Conservation (phyloP, 2,113 vertebrate genomes). For the Mungos mungo region DNA sequence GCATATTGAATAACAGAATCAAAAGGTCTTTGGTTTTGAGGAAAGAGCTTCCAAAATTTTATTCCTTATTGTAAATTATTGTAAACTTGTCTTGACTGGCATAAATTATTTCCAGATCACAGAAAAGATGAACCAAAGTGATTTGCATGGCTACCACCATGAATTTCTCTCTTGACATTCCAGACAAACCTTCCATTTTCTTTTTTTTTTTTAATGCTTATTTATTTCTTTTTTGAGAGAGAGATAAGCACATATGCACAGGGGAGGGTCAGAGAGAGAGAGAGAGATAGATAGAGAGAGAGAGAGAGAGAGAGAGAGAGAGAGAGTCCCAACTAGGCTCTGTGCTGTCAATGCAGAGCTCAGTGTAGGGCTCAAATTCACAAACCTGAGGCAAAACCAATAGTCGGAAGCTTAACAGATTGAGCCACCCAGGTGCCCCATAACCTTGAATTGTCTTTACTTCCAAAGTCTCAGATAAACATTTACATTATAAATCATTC, state of each 20-base stretch:
- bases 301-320: too few relatives aligned
- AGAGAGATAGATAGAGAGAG: too few relatives aligned
- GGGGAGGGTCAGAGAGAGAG: too few relatives aligned
- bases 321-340: too few relatives aligned
- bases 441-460: not conserved
- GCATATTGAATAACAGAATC: not conserved
- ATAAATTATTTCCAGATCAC: not conserved
- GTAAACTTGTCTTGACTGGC: not conserved
- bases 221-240: too few relatives aligned
- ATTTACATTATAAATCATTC: not conserved
- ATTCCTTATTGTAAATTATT: not conserved
- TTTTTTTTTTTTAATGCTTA: not conserved
- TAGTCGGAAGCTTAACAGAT: too few relatives aligned
- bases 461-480: not conserved
- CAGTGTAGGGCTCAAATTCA: too few relatives aligned
- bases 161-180: not conserved
- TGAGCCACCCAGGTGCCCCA: too few relatives aligned
- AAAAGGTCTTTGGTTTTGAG: not conserved
- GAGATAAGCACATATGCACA: too few relatives aligned
- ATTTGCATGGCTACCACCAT: not conserved
- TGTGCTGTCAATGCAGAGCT: too few relatives aligned
- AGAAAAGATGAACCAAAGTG: not conserved
- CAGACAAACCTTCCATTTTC: not conserved
- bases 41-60: not conserved
- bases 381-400: too few relatives aligned